Conservation (phyloP, 2,797 vertebrate genomes). For the Tinamus major region DNA sequence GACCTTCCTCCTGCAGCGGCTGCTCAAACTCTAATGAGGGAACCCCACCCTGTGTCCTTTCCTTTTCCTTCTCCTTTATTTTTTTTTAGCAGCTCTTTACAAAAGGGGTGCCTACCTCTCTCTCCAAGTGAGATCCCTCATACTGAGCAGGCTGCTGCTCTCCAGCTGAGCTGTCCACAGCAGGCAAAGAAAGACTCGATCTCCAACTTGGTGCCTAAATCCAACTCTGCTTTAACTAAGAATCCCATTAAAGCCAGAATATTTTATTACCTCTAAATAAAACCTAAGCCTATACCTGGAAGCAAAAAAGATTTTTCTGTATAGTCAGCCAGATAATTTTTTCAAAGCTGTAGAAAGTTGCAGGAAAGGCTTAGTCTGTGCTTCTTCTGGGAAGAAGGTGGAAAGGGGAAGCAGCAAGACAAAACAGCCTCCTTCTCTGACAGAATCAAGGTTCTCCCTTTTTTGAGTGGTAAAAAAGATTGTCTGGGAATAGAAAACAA, state of each 20-base stretch:
- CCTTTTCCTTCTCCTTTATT: background rate
- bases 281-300: background rate
- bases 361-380: background rate
- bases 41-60: background rate
- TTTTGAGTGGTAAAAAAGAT: background rate
- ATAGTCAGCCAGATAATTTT: background rate
- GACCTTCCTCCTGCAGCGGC: background rate
- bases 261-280: constrained; percentile 10
- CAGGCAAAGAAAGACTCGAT: background rate
- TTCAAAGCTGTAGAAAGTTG: background rate
- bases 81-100: background rate
- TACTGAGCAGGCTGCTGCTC: background rate
- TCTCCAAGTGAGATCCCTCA: background rate
- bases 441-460: background rate
- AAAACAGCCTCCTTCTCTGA: background rate
- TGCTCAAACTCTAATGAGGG: background rate
- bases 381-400: background rate
- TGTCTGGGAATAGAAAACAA: background rate
- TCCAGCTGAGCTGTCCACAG: background rate
- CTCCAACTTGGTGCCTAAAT: background rate
- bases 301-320: background rate
- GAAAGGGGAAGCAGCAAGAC: background rate
- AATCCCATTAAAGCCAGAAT: background rate
- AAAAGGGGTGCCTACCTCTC: background rate
- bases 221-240: background rate